Base-by-base conservation (phyloP, 2,888 invertebrate species). In the Drosophila leonis region DNA sequence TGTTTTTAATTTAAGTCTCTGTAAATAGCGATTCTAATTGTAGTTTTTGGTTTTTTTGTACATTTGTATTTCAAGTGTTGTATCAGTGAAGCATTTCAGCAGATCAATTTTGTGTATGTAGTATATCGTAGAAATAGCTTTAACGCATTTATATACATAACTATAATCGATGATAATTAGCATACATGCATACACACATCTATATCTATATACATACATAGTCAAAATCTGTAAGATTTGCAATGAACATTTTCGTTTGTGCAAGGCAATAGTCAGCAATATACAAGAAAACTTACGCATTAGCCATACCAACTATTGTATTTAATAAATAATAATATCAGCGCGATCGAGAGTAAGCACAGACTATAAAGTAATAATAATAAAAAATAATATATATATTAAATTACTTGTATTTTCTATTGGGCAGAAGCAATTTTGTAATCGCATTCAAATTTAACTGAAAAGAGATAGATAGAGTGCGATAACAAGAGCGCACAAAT, bases 171-270 rank as follows among this genome's bases (percentile, higher is more conserved):
- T 49, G 51, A 82, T 55, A 54, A 61, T 48, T 41, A 52, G 33
- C 15, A 29, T 63, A 60, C 48, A 51, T 27, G 31, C 46, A 48
- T 48, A 51, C 46, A 55, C 41, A 65, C n/a, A 42, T 10, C 35
- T 46, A 44, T 42, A 68, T 51, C 63, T 61, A 66, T 61, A 44
- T 44, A 63, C 52, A 64, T 65, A 73, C 77, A 75, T 82, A 88
- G 88, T 78, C 80, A 83, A 79, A 84, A 84, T 86, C 89, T 89
- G 67, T 72, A 87, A 87, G 86, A 87, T 89, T 82, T 83, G 80
- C 73, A 74, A 67, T 41, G 64, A 68, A 73, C 48, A 51, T 65
- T 77, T 65, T 74, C 56, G 78, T 67, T 78, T 68, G 48, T 62
- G 64, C 63, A 60, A 52, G 67, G 80, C 76, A 82, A 67, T 75